Conservation (phyloP, 2,113 vertebrate genomes). For the Seriola quinqueradiata region DNA sequence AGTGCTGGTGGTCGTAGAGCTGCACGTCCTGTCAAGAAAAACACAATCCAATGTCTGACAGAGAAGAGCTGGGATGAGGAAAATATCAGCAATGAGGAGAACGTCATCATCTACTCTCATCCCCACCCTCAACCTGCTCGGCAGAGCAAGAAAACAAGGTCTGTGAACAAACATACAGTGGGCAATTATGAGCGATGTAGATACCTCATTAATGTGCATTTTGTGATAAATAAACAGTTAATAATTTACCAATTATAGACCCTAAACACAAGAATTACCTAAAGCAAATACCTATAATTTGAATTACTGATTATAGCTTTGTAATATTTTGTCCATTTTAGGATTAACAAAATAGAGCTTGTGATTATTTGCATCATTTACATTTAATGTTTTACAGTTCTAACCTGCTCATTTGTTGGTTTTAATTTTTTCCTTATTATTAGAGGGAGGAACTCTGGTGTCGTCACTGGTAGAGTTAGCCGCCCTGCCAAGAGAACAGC, state of each 20-base stretch:
- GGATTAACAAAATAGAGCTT: not conserved
- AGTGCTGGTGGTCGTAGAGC: not conserved
- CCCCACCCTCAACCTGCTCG: not conserved
- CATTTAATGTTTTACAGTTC: not conserved
- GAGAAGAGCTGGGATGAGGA: constrained; percentile 21
- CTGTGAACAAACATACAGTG: not conserved
- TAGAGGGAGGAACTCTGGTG: constrained; percentile 12
- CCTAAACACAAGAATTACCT: not conserved
- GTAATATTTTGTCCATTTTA: not conserved
- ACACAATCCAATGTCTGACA: not conserved
- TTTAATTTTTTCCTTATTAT: constrained; percentile 5
- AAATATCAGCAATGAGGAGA: constrained; percentile 59
- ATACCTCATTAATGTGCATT: not conserved
- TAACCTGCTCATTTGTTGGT: not conserved
- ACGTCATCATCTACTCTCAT: not conserved
- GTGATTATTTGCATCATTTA: not conserved
- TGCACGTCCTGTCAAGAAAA: constrained; percentile 17
- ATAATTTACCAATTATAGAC: not conserved
- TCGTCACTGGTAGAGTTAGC: not conserved
- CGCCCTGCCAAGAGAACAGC: constrained; percentile 3
- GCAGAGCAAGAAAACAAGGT: constrained; percentile 44
- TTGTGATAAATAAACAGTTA: not conserved
- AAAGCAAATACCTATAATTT: not conserved
- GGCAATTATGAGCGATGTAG: not conserved
- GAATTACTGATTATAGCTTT: not conserved